A percentile compares a stretch with the other conserved stretches of the same genome.
These are phyloP conservation scores for Phrixothrix hirtus DNA, from an alignment of 2,888 invertebrate genomes.

Conservation along the genomic window DNA sequence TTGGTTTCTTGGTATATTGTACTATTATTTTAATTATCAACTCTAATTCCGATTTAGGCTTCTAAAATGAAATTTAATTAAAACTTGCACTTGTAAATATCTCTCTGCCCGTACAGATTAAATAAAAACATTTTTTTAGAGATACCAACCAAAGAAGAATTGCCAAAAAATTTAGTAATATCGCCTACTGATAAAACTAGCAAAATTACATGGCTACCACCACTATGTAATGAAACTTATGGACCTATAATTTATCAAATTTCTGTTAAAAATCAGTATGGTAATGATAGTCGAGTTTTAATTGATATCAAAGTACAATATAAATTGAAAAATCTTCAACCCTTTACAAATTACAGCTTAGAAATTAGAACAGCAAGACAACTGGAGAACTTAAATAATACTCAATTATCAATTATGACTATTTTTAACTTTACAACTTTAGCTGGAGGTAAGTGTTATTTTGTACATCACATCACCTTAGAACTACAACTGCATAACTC, in stretches of 20 bases:
- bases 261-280: constrained; percentile 33
- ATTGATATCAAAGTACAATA: constrained; percentile 38
- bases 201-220: constrained; percentile 44
- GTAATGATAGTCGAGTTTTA: constrained; percentile 34
- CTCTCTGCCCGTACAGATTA: no score
- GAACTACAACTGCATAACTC: no score
- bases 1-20: no score
- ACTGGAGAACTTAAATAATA: constrained; percentile 23
- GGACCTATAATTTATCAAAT: constrained; percentile 45
- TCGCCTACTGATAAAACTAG: constrained; percentile 38
- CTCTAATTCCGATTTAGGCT: no score
- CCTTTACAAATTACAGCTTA: constrained; percentile 45
- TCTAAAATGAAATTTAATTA: no score
- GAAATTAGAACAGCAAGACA: constrained; percentile 38
- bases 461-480: neutral
- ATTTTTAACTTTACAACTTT: constrained; percentile 44
- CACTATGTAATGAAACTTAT: constrained; percentile 41
- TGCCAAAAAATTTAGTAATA: constrained; percentile 43
- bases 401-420: constrained; percentile 21
- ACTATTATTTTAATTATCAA: no score
- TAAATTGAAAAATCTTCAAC: constrained; percentile 40
- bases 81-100: no score
- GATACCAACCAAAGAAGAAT: constrained; percentile 43
- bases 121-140: no score
- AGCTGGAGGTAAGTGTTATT: constrained; percentile 42